Conservation (phyloP, 1,140 invertebrate genomes). For the Episyrphus balteatus region DNA sequence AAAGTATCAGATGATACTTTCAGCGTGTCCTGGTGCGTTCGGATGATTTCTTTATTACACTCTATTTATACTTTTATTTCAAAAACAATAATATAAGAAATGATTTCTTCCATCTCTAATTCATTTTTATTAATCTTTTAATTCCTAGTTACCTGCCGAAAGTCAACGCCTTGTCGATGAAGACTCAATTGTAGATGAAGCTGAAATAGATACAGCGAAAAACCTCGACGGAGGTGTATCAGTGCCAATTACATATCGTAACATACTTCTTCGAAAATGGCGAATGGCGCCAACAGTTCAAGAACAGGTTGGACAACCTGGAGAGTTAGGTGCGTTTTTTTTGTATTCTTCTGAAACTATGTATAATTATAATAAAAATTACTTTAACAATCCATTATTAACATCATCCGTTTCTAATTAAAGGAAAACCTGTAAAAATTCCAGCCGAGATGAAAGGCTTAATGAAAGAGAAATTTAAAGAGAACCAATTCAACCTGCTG, state of each 20-base stretch:
- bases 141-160: slow-evolving; percentile 18
- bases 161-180: slow-evolving; percentile 28
- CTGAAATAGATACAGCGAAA: slow-evolving; percentile 35
- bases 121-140: too few species aligned
- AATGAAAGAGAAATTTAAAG: slow-evolving; percentile 91
- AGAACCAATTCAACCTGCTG: slow-evolving; percentile 97
- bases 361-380: neutral
- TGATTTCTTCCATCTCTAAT: too few species aligned
- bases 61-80: too few species aligned
- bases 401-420: slow-evolving; percentile 7
- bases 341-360: neutral
- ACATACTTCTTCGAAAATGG: slow-evolving; percentile 54
- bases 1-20: too few species aligned
- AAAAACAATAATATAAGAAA: too few species aligned
- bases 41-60: too few species aligned
- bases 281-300: slow-evolving; percentile 53
- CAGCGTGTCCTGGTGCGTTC: too few species aligned
- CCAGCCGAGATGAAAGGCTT: slow-evolving; percentile 70
- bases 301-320: slow-evolving; percentile 58
- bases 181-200: slow-evolving; percentile 33
- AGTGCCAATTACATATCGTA: slow-evolving; percentile 28
- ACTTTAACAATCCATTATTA: neutral
- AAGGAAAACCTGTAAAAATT: slow-evolving; percentile 71
- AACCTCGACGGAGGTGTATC: slow-evolving; percentile 30
- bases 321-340: slow-evolving; percentile 63